Conservation (phyloP, 2,888 invertebrate genomes). For the Plebejus melissa region DNA sequence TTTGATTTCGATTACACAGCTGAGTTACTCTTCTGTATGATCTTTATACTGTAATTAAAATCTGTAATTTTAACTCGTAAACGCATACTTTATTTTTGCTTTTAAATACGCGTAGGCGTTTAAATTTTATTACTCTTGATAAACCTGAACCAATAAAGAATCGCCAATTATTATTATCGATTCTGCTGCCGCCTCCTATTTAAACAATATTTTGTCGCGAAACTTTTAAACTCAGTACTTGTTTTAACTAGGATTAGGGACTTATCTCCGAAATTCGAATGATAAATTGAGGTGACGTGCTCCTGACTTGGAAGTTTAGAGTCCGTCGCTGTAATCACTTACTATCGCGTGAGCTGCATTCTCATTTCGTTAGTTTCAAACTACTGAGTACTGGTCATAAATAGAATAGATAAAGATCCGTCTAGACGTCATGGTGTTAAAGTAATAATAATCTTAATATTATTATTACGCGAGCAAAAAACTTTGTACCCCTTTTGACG, state of each 20-base stretch:
- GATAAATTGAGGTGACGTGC: constrained; percentile 23
- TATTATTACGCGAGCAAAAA: too few species aligned
- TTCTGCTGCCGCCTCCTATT: not conserved
- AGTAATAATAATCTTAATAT: too few species aligned
- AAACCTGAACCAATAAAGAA: too few species aligned
- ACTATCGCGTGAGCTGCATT: constrained; percentile 17
- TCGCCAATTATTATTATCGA: too few species aligned
- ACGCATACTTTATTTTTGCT: not conserved
- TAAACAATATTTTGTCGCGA: not conserved
- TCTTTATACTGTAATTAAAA: not conserved
- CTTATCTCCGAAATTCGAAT: not conserved
- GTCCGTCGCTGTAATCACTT: constrained; percentile 12
- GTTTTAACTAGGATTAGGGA: constrained; percentile 6
- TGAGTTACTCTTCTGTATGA: not conserved
- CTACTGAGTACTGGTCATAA: not conserved
- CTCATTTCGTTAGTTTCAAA: constrained; percentile 10
- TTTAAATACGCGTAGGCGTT: not conserved
- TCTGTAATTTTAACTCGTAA: not conserved
- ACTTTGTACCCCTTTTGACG: too few species aligned
- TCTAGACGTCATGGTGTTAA: not conserved
- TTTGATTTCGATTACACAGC: not conserved
- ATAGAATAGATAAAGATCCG: not conserved
- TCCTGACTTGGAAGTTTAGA: constrained; percentile 1
- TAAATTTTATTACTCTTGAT: not conserved
- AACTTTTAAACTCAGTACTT: not conserved